Base-by-base conservation (phyloP, 2,797 vertebrate species). In the Danio jaintianensis region DNA sequence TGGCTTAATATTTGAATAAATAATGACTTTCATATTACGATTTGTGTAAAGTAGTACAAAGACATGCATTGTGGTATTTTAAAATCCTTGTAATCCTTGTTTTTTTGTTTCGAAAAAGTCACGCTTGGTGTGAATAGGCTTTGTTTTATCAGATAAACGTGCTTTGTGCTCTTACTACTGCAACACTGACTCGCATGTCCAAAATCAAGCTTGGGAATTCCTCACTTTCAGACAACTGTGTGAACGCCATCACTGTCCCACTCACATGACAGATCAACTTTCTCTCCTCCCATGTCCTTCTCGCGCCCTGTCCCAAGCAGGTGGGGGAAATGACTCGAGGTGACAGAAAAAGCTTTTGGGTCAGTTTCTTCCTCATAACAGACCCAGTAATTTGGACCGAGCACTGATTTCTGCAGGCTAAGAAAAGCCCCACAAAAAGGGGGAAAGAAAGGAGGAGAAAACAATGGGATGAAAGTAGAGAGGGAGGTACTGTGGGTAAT, bases 381-480 rank as follows among this genome's bases (percentile, higher is more conserved):
- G 90, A 94, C 90, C 93, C 87, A 91, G 90, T 93, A 94, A 94
- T 93, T 94, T 94, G 89, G 91, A 90, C 88, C 58, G 84, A 89
- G 91, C 90, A 86, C 92, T 92, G 92, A 87, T 90, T 93, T 90
- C 92, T 93, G 89, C 89, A 89, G 83, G 81, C 90, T 88, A 88
- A 90, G 89, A 91, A 91, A 84, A 87, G 89, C 88, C 85, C 83
- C 62, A 93, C 92, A 93, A 93, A 92, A 91, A 86, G 87, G 87
- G 84, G 81, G 88, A 88, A 89, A 90, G 91, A 91, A 91, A 92
- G 89, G 78, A 88, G 85, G 85, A 82, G 86, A 85, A 89, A 92
- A 92, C 88, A 90, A 79, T 82, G 67, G 86, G 77, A 78, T 84
- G 84, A 84, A 84, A 85, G 81, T 82, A 90, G 89, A 82, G 82